Percentiles rank a stretch among this genome's conserved stretches.
phyloP scores from a whole-genome alignment of 2,113 vertebrate species.

The Labeo rohita region DNA sequence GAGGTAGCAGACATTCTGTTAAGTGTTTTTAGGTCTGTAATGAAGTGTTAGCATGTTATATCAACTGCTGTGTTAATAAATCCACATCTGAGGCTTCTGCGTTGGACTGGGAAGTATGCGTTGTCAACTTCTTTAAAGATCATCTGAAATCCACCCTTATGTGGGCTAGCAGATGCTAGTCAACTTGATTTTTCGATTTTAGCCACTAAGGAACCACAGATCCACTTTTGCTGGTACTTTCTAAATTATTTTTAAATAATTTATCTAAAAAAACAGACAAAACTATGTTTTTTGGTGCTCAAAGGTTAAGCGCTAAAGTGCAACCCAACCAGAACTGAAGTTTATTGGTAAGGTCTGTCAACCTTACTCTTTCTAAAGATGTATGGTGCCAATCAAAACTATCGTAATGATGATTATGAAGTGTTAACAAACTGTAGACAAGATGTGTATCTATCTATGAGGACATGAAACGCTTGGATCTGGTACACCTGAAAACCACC shows the following conservation, averaged over 20 bases:
- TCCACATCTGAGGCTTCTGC: background rate
- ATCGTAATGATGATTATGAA: background rate
- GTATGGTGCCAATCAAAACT: background rate
- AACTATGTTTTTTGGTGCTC: constrained; percentile 51
- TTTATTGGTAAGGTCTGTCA: constrained; percentile 3
- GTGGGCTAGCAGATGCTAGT: background rate
- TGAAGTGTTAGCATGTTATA: constrained; percentile 25
- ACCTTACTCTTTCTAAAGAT: background rate
- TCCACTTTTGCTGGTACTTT: background rate
- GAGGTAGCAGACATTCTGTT: constrained; percentile 24
- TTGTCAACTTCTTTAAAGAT: background rate
- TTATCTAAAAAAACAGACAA: background rate
- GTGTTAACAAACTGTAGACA: background rate
- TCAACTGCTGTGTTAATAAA: background rate
- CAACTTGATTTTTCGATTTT: background rate
- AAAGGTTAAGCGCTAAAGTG: constrained; percentile 62
- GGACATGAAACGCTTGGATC: background rate
- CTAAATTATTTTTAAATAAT: background rate
- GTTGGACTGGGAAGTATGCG: background rate
- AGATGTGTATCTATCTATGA: background rate
- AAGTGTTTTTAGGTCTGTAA: constrained; percentile 10
- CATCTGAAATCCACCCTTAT: constrained; percentile 1
- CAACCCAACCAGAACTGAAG: constrained; percentile 32
- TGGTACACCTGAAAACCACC: background rate
- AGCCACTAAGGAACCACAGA: background rate